Evolutionary conservation across 2,888 invertebrate genomes (phyloP).

Genomic region (Pseudococcus longispinus): DNA sequence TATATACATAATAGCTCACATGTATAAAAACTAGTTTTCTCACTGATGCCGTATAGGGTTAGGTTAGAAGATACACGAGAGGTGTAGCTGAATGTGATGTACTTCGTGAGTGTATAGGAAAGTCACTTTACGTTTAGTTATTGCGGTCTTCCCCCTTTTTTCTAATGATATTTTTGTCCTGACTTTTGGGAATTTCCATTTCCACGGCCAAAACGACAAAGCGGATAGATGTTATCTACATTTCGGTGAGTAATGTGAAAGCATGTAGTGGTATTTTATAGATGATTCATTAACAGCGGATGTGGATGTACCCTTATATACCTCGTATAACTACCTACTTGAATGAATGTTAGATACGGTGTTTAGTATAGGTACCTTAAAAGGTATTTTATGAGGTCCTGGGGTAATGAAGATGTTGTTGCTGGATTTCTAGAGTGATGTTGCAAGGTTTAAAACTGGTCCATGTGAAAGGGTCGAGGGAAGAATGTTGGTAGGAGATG

Average conservation of each 20-base stretch:
- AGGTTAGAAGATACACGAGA: not conserved
- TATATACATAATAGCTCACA: not conserved
- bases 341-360: not conserved
- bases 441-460: too few relatives aligned
- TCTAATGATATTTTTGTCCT: not conserved
- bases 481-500: too few relatives aligned
- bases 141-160: not conserved
- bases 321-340: not conserved
- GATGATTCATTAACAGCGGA: not conserved
- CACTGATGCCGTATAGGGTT: not conserved
- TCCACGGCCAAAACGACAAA: not conserved
- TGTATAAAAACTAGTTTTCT: not conserved
- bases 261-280: not conserved
- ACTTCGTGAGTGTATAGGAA: not conserved
- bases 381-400: not conserved
- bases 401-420: not conserved
- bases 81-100: not conserved
- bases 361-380: not conserved
- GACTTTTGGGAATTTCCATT: not conserved
- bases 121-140: not conserved
- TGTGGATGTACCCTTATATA: too few relatives aligned
- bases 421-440: not conserved
- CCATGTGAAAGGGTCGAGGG: too few relatives aligned
- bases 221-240: not conserved
- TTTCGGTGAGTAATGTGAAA: slow-evolving; percentile 6